A percentile compares a stretch with the other conserved stretches of the same genome.
Evolutionary conservation across 2,113 vertebrate species (phyloP).

Genomic region (Spilogale gracilis): DNA sequence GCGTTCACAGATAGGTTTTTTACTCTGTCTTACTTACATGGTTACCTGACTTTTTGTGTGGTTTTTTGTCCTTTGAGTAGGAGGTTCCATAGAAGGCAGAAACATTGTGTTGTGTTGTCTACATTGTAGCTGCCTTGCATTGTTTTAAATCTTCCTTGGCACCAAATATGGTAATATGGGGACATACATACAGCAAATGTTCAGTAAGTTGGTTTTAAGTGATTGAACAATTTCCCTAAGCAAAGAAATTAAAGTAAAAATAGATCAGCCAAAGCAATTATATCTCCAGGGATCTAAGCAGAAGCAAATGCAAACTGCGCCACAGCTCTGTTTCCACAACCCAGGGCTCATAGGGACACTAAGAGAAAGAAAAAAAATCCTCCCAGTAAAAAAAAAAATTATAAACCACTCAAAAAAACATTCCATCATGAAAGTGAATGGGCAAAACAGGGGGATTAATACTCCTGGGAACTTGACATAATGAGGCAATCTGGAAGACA

Average conservation of each 20-base stretch:
- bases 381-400: not conserved
- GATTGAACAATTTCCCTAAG: conserved; percentile 1
- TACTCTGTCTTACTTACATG: not conserved
- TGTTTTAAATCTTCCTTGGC: not conserved
- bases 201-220: not conserved
- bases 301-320: not conserved
- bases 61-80: not conserved
- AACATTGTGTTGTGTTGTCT: not conserved
- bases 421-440: not conserved
- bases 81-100: not conserved
- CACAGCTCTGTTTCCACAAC: not conserved
- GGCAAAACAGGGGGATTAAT: not conserved
- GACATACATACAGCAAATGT: not conserved
- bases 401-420: not conserved
- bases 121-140: not conserved
- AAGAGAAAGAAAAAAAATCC: not conserved
- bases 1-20: not conserved
- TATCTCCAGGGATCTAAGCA: not conserved
- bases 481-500: not conserved
- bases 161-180: not conserved
- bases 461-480: not conserved
- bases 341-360: not conserved
- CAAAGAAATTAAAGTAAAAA: conserved; percentile 44
- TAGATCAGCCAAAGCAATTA: not conserved
- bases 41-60: not conserved